Conservation (phyloP, 2,888 invertebrate species). For the Glyphotaelius pellucidus region DNA sequence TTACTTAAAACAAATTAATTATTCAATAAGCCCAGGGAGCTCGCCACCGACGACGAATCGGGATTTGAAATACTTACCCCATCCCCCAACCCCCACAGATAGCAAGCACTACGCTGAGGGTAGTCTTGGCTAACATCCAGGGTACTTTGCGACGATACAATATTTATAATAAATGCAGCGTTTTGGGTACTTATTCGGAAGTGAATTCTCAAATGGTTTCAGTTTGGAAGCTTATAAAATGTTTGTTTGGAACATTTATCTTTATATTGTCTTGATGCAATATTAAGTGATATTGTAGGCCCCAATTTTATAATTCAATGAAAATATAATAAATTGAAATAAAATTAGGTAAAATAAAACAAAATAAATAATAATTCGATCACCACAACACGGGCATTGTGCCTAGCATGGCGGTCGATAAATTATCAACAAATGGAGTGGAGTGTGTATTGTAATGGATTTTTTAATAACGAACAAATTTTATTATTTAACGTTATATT, state of each 20-base stretch:
- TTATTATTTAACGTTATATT: too few species aligned
- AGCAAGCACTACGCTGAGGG: not conserved
- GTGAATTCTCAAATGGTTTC: not conserved
- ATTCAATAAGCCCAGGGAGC: conserved; percentile 62
- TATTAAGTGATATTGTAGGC: too few species aligned
- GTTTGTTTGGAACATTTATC: not conserved
- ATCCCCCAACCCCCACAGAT: not conserved
- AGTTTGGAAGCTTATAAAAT: not conserved
- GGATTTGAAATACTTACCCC: conserved; percentile 55
- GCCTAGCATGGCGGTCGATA: too few species aligned
- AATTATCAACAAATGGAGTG: too few species aligned
- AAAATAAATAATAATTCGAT: too few species aligned
- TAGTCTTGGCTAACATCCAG: conserved; percentile 32
- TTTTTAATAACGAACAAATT: too few species aligned
- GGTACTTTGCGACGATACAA: conserved; percentile 30
- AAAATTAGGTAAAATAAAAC: too few species aligned
- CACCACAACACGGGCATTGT: too few species aligned
- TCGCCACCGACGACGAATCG: conserved; percentile 52
- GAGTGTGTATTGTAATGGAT: too few species aligned
- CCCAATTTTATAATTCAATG: too few species aligned
- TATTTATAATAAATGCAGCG: conserved; percentile 36
- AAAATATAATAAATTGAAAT: too few species aligned
- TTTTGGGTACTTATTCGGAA: not conserved
- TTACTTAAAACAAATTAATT: conserved; percentile 66
- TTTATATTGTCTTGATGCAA: too few species aligned